phyloP scores from a whole-genome alignment of 2,888 invertebrate genomes.

The Parthenolecanium corni region DNA sequence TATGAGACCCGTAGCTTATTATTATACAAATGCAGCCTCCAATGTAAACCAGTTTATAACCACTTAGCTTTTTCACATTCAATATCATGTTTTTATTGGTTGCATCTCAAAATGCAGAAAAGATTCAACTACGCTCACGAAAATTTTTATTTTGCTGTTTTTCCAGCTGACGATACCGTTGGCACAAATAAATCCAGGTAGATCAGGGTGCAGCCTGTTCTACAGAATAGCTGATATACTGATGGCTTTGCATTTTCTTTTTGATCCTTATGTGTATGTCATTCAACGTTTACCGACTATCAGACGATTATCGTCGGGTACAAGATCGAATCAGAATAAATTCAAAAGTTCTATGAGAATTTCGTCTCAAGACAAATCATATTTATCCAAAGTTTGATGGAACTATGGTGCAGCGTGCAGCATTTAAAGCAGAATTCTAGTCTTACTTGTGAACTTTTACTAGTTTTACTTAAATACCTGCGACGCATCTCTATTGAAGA shows the following conservation, averaged over 20 bases:
- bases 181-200: conserved; percentile 41
- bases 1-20: too few species aligned
- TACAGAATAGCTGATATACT: conserved; percentile 57
- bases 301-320: conserved; percentile 28
- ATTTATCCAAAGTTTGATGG: not conserved
- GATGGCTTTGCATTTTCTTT: conserved; percentile 67
- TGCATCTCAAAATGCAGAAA: too few species aligned
- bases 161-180: conserved; percentile 54
- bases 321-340: conserved; percentile 15
- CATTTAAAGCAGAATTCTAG: too few species aligned
- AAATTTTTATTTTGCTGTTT: conserved; percentile 29
- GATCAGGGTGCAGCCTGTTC: conserved; percentile 37
- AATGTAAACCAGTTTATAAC: too few species aligned
- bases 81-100: too few species aligned
- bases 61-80: too few species aligned
- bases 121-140: too few species aligned
- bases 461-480: too few species aligned
- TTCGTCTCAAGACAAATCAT: conserved; percentile 24
- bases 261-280: conserved; percentile 74
- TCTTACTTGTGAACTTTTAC: too few species aligned
- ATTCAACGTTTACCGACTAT: conserved; percentile 40
- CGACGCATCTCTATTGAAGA: too few species aligned
- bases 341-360: conserved; percentile 31
- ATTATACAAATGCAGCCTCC: too few species aligned
- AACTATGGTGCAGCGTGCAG: too few species aligned